Evolutionary conservation across 2,888 invertebrate species (phyloP), one percentile per base, ranked within the genome.

Genomic region (Plutella xylostella): DNA sequence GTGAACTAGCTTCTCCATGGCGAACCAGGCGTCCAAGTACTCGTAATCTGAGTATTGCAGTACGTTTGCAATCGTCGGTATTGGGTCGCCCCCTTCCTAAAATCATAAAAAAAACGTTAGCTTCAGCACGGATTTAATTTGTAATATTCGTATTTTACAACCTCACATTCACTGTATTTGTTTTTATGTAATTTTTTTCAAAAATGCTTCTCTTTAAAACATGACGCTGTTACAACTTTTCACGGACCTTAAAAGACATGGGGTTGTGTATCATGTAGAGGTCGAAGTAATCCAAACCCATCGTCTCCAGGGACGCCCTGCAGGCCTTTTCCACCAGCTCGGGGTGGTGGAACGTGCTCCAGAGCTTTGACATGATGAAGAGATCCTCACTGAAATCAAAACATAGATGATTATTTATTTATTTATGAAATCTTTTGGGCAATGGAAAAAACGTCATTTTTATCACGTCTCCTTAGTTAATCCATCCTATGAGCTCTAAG

Each of bases 221-320:
- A n/a, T n/a, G n/a, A n/a, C n/a, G n/a, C n/a, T n/a, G n/a, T n/a
- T n/a, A n/a, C n/a, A n/a, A 30, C 11, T 20, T 2, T 1, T 1
- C 9, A 4, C 57, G 57, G 52, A 83, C 84, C 68, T 73, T 82
- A 54, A 90, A 92, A 0, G 89, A 92, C 64, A 92, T 86, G 0
- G 94, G 95, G 86, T 92, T 90, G 60, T 95, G 95, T 52, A 95
- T 90, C 37, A 95, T 72, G 60, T 90, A 94, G 0, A 94, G 78
- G 61, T 95, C 94, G 41, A 95, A 76, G 62, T 94, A 94, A 0
- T 89, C 86, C 9, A 94, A 61, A 0, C 89, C 89, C 47, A 94
- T 82, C 44, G 87, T 78, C 0, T 74, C 60, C 7, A 94, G 63
- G 0, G 92, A 89, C 40, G 84, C 79, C 43, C 86, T 85, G 51